Evolutionary conservation across 2,797 vertebrate species (phyloP), one percentile per base, ranked within the genome.

Genomic region (Argyrosomus regius): DNA sequence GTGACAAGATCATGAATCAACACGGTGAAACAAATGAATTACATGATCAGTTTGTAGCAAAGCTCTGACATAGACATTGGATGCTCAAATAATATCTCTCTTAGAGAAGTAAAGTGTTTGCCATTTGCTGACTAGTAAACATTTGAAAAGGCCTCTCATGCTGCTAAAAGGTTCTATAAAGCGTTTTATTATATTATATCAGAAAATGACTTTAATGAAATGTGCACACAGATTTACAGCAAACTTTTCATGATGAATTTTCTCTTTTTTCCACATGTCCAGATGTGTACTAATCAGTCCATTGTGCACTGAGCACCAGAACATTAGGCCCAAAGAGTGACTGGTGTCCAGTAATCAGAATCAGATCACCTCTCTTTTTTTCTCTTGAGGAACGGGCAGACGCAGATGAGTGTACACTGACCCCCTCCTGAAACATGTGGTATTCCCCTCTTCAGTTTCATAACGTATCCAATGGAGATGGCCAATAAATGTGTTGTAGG

Each of bases 281-380:
- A 94, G 91, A 93, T 94, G 92, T 91, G 72, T 60, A 81, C 79
- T 93, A 91, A 94, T 91, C 82, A 86, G 77, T 86, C 76, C 87
- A 83, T 83, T 72, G 67, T 93, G 91, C 81, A 81, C 69, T 9
- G 68, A 84, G 82, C 77, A 87, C 35, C 77, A 84, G 56, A 78
- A 80, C 13, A 10, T 69, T 62, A 56, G 22, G 64, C 69, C 72
- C 28, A 61, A 72, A 75, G 72, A 83, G 77, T 46, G 75, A 82
- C 71, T 89, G 87, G 58, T 66, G 73, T 81, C 52, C 56, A 43
- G 80, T 88, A 89, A 89, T 89, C 75, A 84, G 81, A 87, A 81
- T 87, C 90, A 91, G 81, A 87, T 87, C 81, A 45, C 39, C 53
- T 73, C 84, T 85, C 26, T 12, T 67, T 65, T 78, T 63, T 49